Evolutionary conservation across 2,113 vertebrate species (phyloP).

Genomic region (Brachypodius melanocephalos): DNA sequence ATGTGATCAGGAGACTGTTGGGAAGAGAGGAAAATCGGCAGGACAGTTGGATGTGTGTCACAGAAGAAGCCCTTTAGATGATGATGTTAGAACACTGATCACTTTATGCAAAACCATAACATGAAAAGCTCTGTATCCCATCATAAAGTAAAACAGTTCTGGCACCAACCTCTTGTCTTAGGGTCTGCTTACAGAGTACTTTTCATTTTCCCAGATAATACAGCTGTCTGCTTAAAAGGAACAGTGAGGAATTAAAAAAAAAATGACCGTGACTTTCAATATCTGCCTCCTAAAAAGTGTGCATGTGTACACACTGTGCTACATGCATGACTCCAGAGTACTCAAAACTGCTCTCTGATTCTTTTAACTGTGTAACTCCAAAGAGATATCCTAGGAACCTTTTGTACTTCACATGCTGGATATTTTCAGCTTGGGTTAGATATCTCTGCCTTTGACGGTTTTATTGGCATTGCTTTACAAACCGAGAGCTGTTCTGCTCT

Average conservation of each 20-base stretch:
- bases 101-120: neutral
- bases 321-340: neutral
- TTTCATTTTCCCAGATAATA: neutral
- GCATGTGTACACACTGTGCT: fast-evolving
- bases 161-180: neutral
- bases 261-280: neutral
- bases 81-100: neutral
- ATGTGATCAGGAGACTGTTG: neutral
- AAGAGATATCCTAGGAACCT: neutral
- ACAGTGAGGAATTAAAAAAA: neutral
- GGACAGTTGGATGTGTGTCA: neutral
- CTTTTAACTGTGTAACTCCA: neutral
- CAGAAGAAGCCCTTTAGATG: neutral
- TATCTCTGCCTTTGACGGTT: neutral
- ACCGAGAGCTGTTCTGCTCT: neutral
- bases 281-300: neutral
- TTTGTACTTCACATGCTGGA: neutral
- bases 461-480: neutral
- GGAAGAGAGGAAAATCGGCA: neutral
- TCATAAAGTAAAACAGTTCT: neutral
- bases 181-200: neutral
- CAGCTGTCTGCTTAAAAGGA: neutral
- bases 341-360: neutral
- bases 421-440: neutral
- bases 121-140: slow-evolving; percentile 22